Base-by-base conservation (phyloP, 2,888 invertebrate genomes). In the Drosophila tripunctata region DNA sequence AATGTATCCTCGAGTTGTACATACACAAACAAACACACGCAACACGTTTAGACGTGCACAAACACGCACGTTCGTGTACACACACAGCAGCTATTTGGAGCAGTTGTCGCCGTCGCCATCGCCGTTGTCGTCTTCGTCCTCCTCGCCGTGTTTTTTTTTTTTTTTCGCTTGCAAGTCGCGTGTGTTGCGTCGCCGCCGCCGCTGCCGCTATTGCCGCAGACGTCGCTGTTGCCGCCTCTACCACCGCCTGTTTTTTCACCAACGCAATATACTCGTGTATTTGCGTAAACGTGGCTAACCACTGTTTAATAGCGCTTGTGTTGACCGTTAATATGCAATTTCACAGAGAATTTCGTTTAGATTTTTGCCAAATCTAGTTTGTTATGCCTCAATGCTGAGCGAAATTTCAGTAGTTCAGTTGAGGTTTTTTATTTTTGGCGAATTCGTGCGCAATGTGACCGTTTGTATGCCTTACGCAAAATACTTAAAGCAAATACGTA, bases 181-280 rank as follows among this genome's bases (percentile, higher is more conserved):
- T 74, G 72, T 75, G 75, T 75, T 74, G 76, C 73, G 75, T 75
- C 71, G 73, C 71, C 54, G 75, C 75, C 75, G 74, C 62, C 60
- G 61, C 15, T 12, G 30, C n/a, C n/a, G n/a, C n/a, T n/a, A n/a
- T n/a, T n/a, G n/a, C n/a, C n/a, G n/a, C n/a, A n/a, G n/a, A n/a
- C n/a, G n/a, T n/a, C n/a, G n/a, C n/a, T n/a, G n/a, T n/a, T 15
- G 19, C 35, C 17, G 58, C 51, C 14, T 35, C 54, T 33, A 45
- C 45, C 56, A 48, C 73, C 74, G 72, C 67, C 74, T 75, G 74
- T 75, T 75, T 75, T 75, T 75, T 75, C 72, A 55, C 60, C 44
- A 41, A 51, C 55, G 31, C 55, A 71, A 57, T 75, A 38, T 40
- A 63, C 24, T 35, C 51, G 38, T 40, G 48, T 54, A 8, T 43